Percentiles rank a stretch among this genome's conserved stretches.
Conservation (phyloP, 2,113 vertebrate species). For the Isichthys henryi region DNA sequence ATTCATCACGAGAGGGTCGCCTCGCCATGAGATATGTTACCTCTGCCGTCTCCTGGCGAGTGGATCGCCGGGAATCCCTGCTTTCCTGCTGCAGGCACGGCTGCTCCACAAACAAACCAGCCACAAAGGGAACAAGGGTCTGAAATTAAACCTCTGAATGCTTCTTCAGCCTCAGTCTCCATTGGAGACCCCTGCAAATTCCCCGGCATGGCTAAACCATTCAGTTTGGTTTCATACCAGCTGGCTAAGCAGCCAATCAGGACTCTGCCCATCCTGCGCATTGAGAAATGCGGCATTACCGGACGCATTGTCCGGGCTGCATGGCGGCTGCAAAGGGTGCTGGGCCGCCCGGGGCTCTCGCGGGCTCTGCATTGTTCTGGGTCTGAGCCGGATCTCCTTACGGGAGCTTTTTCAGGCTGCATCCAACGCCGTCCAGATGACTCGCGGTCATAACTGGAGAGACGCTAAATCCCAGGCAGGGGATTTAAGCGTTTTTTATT, state of each 20-base stretch:
- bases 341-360: background rate
- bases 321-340: background rate
- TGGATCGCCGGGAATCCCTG: background rate
- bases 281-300: background rate
- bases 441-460: background rate
- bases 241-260: background rate
- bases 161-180: background rate
- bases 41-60: background rate
- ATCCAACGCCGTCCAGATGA: background rate
- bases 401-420: background rate
- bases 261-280: background rate
- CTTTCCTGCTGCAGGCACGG: background rate
- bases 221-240: background rate
- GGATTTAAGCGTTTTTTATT: slow-evolving; percentile 28
- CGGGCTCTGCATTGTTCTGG: background rate
- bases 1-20: slow-evolving; percentile 57
- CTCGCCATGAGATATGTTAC: slow-evolving; percentile 19
- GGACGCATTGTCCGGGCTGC: background rate
- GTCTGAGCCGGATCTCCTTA: slow-evolving; percentile 4
- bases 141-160: background rate
- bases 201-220: background rate
- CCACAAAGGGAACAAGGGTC: background rate
- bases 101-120: background rate
- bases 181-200: background rate
- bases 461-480: slow-evolving; percentile 33